phyloP scores from a whole-genome alignment of 2,888 invertebrate genomes.

The Tortricodes alternella region DNA sequence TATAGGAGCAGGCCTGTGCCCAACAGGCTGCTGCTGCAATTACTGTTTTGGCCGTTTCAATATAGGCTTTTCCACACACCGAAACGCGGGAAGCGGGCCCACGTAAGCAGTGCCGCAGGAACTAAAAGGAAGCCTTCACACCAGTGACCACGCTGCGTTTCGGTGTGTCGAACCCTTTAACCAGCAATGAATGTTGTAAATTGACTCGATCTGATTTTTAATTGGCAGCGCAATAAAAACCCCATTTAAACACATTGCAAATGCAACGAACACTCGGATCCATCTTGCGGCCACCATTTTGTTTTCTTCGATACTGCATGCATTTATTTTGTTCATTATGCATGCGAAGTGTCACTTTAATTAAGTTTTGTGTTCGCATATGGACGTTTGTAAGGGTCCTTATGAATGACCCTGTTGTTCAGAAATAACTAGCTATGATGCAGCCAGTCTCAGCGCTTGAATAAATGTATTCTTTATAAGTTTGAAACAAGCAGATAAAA shows the following conservation, averaged over 20 bases:
- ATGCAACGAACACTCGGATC: conserved; percentile 16
- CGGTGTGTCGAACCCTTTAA: too few relatives aligned
- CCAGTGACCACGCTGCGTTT: too few relatives aligned
- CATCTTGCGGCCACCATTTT: conserved; percentile 34
- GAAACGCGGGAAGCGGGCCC: too few relatives aligned
- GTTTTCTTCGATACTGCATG: conserved; percentile 55
- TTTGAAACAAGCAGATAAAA: too few relatives aligned
- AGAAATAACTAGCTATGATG: conserved; percentile 65
- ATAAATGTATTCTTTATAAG: too few relatives aligned
- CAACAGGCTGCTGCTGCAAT: too few relatives aligned
- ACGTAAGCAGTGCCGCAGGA: too few relatives aligned
- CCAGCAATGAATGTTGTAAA: background rate
- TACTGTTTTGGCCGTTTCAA: too few relatives aligned
- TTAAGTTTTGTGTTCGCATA: conserved; percentile 76
- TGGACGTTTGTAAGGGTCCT: conserved; percentile 61
- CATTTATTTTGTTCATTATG: conserved; percentile 78
- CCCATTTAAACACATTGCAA: conserved; percentile 15
- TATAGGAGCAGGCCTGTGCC: too few relatives aligned
- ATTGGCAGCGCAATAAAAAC: background rate
- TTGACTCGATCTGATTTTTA: background rate
- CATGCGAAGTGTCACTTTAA: conserved; percentile 75
- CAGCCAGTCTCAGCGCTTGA: too few relatives aligned
- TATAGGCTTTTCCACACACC: too few relatives aligned
- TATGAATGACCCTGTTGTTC: conserved; percentile 37
- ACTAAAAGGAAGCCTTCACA: too few relatives aligned